Evolutionary conservation across 1,140 invertebrate species (phyloP).

Genomic region (Schlechtendalia chinensis): DNA sequence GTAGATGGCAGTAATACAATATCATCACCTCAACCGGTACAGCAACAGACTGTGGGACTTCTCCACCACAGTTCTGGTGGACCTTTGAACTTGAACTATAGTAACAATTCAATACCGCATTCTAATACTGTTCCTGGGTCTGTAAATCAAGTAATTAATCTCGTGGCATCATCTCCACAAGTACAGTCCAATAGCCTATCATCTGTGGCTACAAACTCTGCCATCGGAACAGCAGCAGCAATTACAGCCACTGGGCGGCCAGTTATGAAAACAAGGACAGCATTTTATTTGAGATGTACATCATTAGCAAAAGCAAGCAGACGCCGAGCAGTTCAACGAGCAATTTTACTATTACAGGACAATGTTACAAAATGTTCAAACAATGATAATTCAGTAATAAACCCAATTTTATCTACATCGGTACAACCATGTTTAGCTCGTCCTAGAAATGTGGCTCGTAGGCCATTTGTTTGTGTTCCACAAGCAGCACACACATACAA

Average conservation of each 20-base stretch:
- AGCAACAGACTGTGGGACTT: background rate
- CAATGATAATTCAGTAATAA: background rate
- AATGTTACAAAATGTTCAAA: background rate
- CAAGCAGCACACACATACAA: slow-evolving; percentile 81
- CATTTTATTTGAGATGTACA: slow-evolving; percentile 90
- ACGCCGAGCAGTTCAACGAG: slow-evolving; percentile 55
- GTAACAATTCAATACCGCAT: background rate
- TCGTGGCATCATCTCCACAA: background rate
- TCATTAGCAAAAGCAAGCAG: slow-evolving; percentile 83
- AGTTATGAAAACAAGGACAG: slow-evolving; percentile 94
- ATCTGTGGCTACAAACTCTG: background rate
- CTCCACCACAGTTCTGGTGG: slow-evolving; percentile 8
- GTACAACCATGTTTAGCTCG: slow-evolving; percentile 76
- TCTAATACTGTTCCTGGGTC: background rate
- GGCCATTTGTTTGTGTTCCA: slow-evolving; percentile 73
- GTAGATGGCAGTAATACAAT: background rate
- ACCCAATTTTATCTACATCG: background rate
- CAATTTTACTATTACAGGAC: background rate
- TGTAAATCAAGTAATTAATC: slow-evolving; percentile 10
- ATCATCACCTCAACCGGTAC: background rate
- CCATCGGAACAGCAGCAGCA: slow-evolving; percentile 56
- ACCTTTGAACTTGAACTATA: slow-evolving; percentile 16
- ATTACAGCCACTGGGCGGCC: slow-evolving; percentile 76
- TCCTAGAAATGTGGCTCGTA: slow-evolving; percentile 79
- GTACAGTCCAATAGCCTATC: slow-evolving; percentile 18